These are phyloP conservation scores for Rhinichthys klamathensis DNA, from an alignment of 2,113 vertebrate genomes.

Conservation along the genomic window DNA sequence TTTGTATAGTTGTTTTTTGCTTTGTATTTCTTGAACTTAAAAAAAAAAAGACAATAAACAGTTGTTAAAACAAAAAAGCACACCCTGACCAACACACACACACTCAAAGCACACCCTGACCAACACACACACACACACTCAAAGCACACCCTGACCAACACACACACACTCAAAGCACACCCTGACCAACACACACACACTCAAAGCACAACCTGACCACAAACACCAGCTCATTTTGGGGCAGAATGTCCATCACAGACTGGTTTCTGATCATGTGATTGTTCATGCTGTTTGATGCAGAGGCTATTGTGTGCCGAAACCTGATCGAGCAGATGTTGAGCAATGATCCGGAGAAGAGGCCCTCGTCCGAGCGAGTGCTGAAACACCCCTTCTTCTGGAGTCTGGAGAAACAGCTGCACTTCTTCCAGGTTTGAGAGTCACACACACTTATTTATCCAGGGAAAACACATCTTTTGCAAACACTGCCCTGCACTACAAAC, in stretches of 20 bases:
- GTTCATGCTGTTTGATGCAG: conserved; percentile 64
- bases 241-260: background rate
- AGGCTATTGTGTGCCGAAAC: conserved; percentile 85
- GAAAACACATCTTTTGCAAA: background rate
- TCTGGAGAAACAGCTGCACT: conserved; percentile 94
- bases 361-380: conserved; percentile 87
- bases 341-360: conserved; percentile 87
- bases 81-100: too few relatives aligned
- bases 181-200: too few relatives aligned
- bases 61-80: too few relatives aligned
- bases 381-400: conserved; percentile 98
- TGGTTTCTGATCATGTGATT: background rate
- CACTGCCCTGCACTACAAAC: too few relatives aligned
- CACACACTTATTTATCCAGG: background rate
- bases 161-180: too few relatives aligned
- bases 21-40: too few relatives aligned
- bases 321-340: conserved; percentile 93
- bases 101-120: too few relatives aligned
- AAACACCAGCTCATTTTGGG: background rate
- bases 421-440: conserved; percentile 86
- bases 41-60: too few relatives aligned
- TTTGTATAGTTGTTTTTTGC: too few relatives aligned
- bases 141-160: too few relatives aligned
- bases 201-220: too few relatives aligned
- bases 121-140: too few relatives aligned